Evolutionary conservation across 2,113 vertebrate genomes (phyloP).

Genomic region (Phrynosoma blainvillii): DNA sequence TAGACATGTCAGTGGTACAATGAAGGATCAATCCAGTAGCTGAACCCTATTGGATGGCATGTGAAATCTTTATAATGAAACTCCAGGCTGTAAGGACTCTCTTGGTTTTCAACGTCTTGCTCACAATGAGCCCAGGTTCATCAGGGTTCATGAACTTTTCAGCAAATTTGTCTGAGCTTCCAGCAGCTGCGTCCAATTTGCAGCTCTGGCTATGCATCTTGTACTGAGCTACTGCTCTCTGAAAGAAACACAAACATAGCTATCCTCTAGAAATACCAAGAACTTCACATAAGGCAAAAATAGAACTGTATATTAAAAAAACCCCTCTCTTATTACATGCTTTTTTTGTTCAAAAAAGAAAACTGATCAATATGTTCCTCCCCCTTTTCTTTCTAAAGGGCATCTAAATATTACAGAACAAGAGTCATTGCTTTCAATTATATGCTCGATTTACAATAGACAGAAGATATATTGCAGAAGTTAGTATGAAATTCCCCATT

Average conservation of each 20-base stretch:
- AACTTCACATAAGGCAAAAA: neutral
- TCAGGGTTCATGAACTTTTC: constrained; percentile 13
- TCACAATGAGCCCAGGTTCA: constrained; percentile 24
- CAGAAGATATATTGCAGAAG: neutral
- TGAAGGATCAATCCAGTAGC: neutral
- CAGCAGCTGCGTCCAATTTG: constrained; percentile 3
- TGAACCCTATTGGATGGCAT: neutral
- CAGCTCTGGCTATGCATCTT: neutral
- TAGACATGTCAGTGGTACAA: constrained; percentile 1
- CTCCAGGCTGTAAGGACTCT: neutral
- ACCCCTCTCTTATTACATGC: neutral
- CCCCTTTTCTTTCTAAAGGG: neutral
- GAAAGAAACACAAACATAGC: neutral
- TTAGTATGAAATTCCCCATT: neutral
- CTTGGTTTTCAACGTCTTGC: constrained; percentile 5
- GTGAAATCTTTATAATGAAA: constrained; percentile 2
- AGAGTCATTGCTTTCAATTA: neutral
- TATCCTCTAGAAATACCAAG: neutral
- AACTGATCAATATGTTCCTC: neutral
- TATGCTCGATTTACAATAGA: constrained; percentile 9
- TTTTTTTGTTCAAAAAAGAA: neutral
- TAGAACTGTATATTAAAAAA: constrained; percentile 3
- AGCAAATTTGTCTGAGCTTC: neutral
- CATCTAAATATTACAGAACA: neutral
- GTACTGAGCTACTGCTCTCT: neutral